phyloP scores from a whole-genome alignment of 1,140 invertebrate genomes.

The Latrodectus geometricus region DNA sequence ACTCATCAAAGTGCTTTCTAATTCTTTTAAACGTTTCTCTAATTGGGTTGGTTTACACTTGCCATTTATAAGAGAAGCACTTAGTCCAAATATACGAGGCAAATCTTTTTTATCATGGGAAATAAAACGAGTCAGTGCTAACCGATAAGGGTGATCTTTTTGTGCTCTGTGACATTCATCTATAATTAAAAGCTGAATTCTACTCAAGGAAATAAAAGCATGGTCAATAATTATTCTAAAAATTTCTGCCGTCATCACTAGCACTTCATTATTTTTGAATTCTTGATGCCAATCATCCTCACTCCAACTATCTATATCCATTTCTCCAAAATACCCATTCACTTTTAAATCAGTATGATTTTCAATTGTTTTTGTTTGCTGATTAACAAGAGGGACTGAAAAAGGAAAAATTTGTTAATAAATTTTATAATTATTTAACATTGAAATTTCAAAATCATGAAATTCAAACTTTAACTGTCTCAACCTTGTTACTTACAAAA shows the following conservation, averaged over 20 bases:
- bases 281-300: conserved; percentile 76
- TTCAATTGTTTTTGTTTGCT: conserved; percentile 79
- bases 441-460: no score
- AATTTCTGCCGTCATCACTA: conserved; percentile 89
- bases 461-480: no score
- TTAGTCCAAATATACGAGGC: conserved; percentile 77
- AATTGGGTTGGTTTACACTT: conserved; percentile 73
- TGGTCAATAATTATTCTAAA: conserved; percentile 80
- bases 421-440: background rate
- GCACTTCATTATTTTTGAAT: conserved; percentile 77
- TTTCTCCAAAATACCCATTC: conserved; percentile 71
- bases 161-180: conserved; percentile 91
- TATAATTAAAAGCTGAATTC: conserved; percentile 87
- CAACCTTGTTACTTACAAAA: no score
- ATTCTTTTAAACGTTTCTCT: conserved; percentile 76
- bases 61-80: conserved; percentile 71
- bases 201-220: conserved; percentile 73
- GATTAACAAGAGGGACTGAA: conserved; percentile 79
- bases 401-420: conserved; percentile 6
- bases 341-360: conserved; percentile 75
- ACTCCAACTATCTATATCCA: conserved; percentile 72
- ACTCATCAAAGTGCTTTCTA: conserved; percentile 81
- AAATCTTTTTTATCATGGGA: conserved; percentile 46
- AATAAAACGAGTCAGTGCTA: conserved; percentile 77
- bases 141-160: conserved; percentile 76